Conservation (phyloP, 2,888 invertebrate species). For the Odontothrips loti region DNA sequence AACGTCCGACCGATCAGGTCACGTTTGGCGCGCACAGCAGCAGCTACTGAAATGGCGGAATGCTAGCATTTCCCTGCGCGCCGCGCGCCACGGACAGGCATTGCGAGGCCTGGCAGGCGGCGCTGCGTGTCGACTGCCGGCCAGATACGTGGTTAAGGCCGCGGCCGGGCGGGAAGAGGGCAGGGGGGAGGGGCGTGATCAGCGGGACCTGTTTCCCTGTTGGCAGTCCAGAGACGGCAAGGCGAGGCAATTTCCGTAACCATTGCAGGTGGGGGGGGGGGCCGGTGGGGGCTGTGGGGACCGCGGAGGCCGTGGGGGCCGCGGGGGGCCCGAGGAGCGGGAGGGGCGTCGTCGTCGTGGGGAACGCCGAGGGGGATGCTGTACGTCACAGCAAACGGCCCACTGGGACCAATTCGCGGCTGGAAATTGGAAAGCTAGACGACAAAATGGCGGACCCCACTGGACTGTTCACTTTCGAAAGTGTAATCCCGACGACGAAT, state of each 20-base stretch:
- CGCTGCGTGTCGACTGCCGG: not conserved
- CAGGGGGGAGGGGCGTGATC: not conserved
- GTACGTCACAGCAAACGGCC: too few species aligned
- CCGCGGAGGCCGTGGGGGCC: not conserved
- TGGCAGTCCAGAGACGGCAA: not conserved
- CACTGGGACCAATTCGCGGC: too few species aligned
- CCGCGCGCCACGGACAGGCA: not conserved
- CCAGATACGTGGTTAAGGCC: not conserved
- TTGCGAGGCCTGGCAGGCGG: not conserved
- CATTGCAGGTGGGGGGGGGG: not conserved
- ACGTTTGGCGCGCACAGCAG: not conserved
- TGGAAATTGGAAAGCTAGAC: too few species aligned
- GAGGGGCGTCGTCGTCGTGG: too few species aligned
- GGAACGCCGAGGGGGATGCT: too few species aligned
- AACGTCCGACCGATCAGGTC: not conserved
- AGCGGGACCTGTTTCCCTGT: not conserved
- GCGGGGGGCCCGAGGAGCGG: not conserved
- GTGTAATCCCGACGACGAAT: too few species aligned
- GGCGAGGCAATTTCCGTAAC: slow-evolving; percentile 4
- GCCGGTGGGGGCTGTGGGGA: not conserved
- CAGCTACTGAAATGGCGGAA: not conserved
- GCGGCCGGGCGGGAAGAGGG: not conserved
- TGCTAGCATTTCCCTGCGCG: not conserved
- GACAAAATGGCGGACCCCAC: too few species aligned
- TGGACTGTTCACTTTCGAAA: too few species aligned